Base-by-base conservation (phyloP, 2,888 invertebrate genomes). In the Campopleginae sp. region DNA sequence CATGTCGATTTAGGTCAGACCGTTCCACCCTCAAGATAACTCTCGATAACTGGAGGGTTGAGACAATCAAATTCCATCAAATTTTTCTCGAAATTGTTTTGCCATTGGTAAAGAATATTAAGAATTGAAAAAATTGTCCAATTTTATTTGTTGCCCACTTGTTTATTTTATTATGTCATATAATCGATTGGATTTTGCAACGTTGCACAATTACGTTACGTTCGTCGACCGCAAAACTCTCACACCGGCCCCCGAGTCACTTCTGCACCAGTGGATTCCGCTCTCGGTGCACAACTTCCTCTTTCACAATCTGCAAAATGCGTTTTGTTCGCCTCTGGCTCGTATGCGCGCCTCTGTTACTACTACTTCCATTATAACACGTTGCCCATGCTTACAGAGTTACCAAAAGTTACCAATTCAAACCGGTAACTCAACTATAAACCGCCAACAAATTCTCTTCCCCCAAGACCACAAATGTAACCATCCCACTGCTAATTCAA, bases 371-470 rank as follows among this genome's bases (percentile, higher is more conserved):
- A 72, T 82, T 72, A 42, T 58, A 78, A 51, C 70, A 66, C 44
- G 19, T 58, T 42, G 58, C 5, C 42, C 44, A 19, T 75, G 68
- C 63, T 74, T 48, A 58, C 48, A 33, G 48, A 51, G 66, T 77
- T 68, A 68, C 54, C 46, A 70, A 78, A 70, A 78, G 68, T 78
- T 78, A 38, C 48, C 51, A 77, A 68, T 70, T 70, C 42, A 66
- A 68, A 61, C 31, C 68, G 70, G 54, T 78, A 66, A 77, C 77
- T 77, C 77, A 27, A 78, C 70, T 78, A 70, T 61, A 58, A 78
- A 78, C 58, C 31, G 58, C 70, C 70, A 70, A 68, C 70, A 70
- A 78, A 78, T 78, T 78, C 42, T 61, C 2, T 68, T 78, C 46
- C 68, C 33, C 33, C 66, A 44, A 63, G 19, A 46, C 58, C 46